A percentile compares a stretch with the other conserved stretches of the same genome.
These are phyloP conservation scores for Cephus runcator DNA, from an alignment of 2,888 invertebrate genomes.

Conservation along the genomic window DNA sequence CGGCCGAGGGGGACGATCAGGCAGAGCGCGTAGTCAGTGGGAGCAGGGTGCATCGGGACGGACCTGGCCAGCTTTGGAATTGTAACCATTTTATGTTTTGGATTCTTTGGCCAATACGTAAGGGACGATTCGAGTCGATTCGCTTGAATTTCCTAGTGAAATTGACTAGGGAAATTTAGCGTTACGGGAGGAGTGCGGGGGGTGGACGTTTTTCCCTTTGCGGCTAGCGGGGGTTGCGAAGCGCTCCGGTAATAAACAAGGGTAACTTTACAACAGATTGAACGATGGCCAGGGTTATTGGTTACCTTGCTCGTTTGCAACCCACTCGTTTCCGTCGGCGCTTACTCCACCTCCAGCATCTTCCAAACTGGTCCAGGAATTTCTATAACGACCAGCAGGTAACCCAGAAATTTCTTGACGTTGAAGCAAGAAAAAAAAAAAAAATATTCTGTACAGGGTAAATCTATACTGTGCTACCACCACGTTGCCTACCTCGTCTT, in stretches of 20 bases:
- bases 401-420: neutral
- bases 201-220: neutral
- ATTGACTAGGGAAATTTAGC: neutral
- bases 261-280: constrained; percentile 33
- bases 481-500: neutral
- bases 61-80: neutral
- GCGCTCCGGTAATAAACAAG: constrained; percentile 44
- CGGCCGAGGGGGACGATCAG: neutral
- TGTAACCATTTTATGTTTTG: neutral
- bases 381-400: neutral
- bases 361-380: neutral
- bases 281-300: constrained; percentile 47
- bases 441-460: neutral
- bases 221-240: neutral
- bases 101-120: neutral
- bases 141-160: too few species aligned
- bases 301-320: constrained; percentile 25
- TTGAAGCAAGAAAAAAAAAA: neutral
- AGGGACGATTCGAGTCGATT: neutral
- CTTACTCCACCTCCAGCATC: neutral
- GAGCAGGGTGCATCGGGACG: neutral
- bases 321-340: constrained; percentile 7
- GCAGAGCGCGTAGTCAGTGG: neutral
- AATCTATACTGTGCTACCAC: too few species aligned
- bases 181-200: neutral